Evolutionary conservation across 2,797 vertebrate genomes (phyloP).

Genomic region (Dallia pectoralis): DNA sequence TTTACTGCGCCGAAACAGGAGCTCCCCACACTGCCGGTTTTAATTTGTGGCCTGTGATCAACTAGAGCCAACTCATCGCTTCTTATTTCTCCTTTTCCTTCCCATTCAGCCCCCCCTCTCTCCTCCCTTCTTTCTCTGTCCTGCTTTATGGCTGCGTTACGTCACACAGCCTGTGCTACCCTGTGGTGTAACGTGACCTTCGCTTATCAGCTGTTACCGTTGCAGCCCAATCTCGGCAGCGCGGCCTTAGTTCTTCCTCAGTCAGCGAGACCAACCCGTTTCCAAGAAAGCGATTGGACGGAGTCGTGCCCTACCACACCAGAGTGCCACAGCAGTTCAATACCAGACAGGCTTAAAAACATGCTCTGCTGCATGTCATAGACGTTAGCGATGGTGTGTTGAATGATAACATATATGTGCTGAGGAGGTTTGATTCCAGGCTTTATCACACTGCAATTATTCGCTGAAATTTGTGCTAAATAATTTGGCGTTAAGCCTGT

Average conservation of each 20-base stretch:
- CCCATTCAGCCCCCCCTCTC: no score
- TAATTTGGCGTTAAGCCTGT: background rate
- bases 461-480: background rate
- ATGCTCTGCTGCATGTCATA: constrained; percentile 15
- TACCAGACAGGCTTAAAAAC: background rate
- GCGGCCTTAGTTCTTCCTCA: constrained; percentile 24
- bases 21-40: constrained; percentile 42
- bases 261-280: constrained; percentile 48
- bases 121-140: constrained; percentile 6
- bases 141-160: constrained; percentile 44
- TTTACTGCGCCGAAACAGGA: constrained; percentile 43
- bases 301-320: background rate
- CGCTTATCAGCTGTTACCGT: constrained; percentile 67
- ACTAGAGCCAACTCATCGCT: constrained; percentile 33
- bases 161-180: constrained; percentile 42
- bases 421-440: background rate
- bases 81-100: constrained; percentile 17
- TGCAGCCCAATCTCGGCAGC: constrained; percentile 38
- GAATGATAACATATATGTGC: background rate
- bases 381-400: background rate
- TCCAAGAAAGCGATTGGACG: constrained; percentile 7
- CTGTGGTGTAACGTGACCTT: constrained; percentile 69
- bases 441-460: background rate
- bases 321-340: background rate
- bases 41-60: constrained; percentile 41